Base-by-base conservation (phyloP, 2,797 vertebrate species). In the Trachurus trachurus region DNA sequence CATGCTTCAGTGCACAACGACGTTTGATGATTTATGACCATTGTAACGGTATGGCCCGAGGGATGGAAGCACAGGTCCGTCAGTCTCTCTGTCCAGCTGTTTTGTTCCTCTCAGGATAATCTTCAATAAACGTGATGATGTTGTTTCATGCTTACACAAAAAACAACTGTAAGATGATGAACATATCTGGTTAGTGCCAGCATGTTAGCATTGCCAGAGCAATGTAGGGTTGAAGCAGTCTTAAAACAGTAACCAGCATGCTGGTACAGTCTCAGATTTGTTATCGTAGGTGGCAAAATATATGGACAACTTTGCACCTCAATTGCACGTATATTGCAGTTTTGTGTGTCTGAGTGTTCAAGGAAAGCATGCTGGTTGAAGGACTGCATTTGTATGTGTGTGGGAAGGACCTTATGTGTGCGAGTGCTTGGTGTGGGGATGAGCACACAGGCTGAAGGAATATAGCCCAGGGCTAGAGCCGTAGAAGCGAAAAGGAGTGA, bases 351-450 rank as follows among this genome's bases (percentile, higher is more conserved):
- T 80, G 69, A 74, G 69, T 64, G 40, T 69, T 68, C 15, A 21
- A 65, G 61, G 61, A 12, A 5, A 71, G 63, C 56, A 15, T 71
- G 44, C 44, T n/a, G 54, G 66, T 42, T 42, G 64, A 64, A 40
- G 34, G 56, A 69, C 11, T 56, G 3, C 16, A 22, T 85, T 68
- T 75, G 54, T 71, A 31, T 47, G 16, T 82, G 78, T 83, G 83
- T 82, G 71, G 82, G 80, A 88, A 78, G 79, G 34, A 45, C 58
- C 58, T 63, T 52, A 71, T 78, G 73, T 81, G 66, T 67, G 34
- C 17, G 1, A 45, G 45, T 66, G 71, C 71, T 80, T 62, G 47
- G 60, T 76, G 63, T 74, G 37, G 60, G 68, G 57, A 68, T 31
- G 76, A 78, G 54, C 4, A 17, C 21, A 80, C 66, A 59, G 34